Conservation (phyloP, 64 coral and sea anemone genomes). For the Trachythela sp. region DNA sequence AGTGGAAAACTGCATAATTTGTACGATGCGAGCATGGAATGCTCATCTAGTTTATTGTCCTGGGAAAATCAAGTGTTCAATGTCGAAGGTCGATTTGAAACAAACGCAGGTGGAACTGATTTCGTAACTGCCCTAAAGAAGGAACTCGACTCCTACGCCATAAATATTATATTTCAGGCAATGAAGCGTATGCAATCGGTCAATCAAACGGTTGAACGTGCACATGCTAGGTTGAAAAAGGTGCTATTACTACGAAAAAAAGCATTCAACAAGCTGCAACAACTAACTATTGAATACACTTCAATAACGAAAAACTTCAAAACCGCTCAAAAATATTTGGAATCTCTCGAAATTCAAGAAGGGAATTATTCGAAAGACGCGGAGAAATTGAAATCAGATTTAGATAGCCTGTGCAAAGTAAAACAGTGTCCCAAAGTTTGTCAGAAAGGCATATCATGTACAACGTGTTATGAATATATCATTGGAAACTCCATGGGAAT, state of each 20-base stretch:
- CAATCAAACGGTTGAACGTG: not conserved
- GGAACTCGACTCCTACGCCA: not conserved
- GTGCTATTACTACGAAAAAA: not conserved
- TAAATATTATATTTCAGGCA: not conserved
- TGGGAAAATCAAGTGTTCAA: not conserved
- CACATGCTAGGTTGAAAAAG: not conserved
- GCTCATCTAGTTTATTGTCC: not conserved
- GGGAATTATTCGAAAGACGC: not conserved
- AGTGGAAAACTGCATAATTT: not conserved
- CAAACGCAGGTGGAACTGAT: not conserved
- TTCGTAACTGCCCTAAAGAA: not conserved
- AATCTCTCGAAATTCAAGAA: not conserved
- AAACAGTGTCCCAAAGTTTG: not conserved
- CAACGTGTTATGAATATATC: not conserved
- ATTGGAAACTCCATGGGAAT: not conserved
- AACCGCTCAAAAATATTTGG: not conserved
- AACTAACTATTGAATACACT: not conserved
- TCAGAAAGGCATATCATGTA: not conserved
- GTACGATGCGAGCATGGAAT: not conserved
- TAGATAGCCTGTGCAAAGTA: not conserved
- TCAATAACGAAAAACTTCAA: not conserved
- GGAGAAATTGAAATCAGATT: not conserved
- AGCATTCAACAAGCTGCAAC: not conserved
- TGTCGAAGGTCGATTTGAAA: not conserved
- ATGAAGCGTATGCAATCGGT: not conserved